Percentiles rank a stretch among this genome's conserved stretches.
Conservation (phyloP, 2,888 invertebrate genomes). For the Drosophila stalkeri region DNA sequence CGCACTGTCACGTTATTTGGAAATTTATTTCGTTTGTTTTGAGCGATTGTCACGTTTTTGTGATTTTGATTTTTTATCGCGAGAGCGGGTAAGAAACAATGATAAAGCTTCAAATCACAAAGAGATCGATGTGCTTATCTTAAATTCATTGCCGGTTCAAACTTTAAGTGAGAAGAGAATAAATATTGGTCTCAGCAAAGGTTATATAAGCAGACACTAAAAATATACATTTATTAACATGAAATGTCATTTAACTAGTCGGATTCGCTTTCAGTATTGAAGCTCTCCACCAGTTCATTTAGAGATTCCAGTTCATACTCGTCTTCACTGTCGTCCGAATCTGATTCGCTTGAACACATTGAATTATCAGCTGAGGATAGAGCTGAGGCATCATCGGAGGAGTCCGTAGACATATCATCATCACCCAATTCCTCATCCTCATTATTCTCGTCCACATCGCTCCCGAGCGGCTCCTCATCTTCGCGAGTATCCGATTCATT, state of each 20-base stretch:
- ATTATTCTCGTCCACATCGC: constrained; percentile 3
- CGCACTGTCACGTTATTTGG: constrained; percentile 56
- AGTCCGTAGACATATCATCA: constrained; percentile 3
- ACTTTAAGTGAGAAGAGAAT: background rate
- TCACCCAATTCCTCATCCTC: background rate
- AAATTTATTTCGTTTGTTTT: constrained; percentile 73
- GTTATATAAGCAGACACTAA: background rate
- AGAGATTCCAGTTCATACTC: constrained; percentile 8
- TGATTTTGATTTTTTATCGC: constrained; percentile 64
- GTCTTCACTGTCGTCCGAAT: constrained; percentile 16
- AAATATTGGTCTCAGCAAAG: background rate
- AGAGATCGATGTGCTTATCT: background rate
- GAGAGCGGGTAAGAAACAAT: constrained; percentile 17
- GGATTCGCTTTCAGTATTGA: constrained; percentile 27
- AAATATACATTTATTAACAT: constrained; percentile 7
- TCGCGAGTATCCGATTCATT: constrained; percentile 12
- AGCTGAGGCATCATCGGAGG: constrained; percentile 1
- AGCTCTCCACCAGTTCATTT: background rate
- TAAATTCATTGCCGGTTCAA: background rate
- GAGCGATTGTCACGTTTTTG: constrained; percentile 75
- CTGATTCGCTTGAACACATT: background rate
- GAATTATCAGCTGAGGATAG: constrained; percentile 11
- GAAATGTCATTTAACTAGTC: constrained; percentile 25
- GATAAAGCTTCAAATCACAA: constrained; percentile 15
- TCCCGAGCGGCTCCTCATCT: background rate